A percentile compares a stretch with the other conserved stretches of the same genome.
Evolutionary conservation across 2,888 invertebrate genomes (phyloP).

Genomic region (Morpho deidamia): DNA sequence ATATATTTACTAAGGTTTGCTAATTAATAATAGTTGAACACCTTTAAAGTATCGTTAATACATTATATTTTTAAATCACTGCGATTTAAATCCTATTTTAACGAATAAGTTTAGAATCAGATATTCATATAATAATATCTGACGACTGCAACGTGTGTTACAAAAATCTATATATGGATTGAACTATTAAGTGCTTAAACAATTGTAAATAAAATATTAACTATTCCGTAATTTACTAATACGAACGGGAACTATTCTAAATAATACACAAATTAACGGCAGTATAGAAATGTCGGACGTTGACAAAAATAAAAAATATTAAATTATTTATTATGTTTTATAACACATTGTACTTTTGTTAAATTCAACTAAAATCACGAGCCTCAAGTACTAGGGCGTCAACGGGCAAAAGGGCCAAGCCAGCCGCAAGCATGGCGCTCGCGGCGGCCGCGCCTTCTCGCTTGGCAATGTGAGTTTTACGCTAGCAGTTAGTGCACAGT

Average conservation of each 20-base stretch:
- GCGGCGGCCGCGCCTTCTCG: slow-evolving; percentile 41
- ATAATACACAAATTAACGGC: slow-evolving; percentile 14
- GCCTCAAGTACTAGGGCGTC: slow-evolving; percentile 44
- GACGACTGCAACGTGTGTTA: neutral
- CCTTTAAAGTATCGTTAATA: slow-evolving; percentile 9
- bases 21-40: slow-evolving; percentile 27
- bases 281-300: slow-evolving; percentile 17
- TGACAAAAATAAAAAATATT: slow-evolving; percentile 17
- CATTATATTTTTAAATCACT: slow-evolving; percentile 20
- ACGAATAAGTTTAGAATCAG: too few relatives aligned
- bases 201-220: slow-evolving; percentile 15
- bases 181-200: slow-evolving; percentile 13
- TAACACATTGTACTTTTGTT: slow-evolving; percentile 68
- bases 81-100: slow-evolving; percentile 17
- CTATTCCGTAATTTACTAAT: slow-evolving; percentile 9
- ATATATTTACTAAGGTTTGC: slow-evolving; percentile 16
- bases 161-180: slow-evolving; percentile 14
- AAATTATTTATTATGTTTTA: slow-evolving; percentile 13
- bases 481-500: slow-evolving; percentile 66
- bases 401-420: slow-evolving; percentile 26
- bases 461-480: slow-evolving; percentile 9
- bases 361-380: slow-evolving; percentile 72
- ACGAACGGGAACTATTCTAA: slow-evolving; percentile 1
- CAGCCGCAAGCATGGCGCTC: slow-evolving; percentile 52
- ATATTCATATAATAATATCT: neutral